Evolutionary conservation across 2,797 vertebrate genomes (phyloP).

Genomic region (Leptatherina wallacei): DNA sequence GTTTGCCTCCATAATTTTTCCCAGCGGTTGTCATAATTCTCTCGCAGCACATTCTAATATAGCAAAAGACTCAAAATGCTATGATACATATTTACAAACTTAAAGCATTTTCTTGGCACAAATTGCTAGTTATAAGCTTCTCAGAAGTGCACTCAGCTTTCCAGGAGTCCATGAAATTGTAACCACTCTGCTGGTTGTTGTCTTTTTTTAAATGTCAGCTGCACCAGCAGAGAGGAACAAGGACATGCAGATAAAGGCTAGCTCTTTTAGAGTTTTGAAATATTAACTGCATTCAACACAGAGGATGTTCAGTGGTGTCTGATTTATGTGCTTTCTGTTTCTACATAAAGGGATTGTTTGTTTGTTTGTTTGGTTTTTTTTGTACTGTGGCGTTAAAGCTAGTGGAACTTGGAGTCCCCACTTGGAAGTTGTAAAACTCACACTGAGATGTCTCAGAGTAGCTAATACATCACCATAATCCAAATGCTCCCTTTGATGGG

Average conservation of each 20-base stretch:
- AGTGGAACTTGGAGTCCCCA: conserved; percentile 40
- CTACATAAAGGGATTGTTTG: conserved; percentile 25
- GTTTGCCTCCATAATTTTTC: too few relatives aligned
- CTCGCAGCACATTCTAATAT: background rate
- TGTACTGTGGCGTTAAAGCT: conserved; percentile 38
- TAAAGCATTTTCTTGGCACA: conserved; percentile 7
- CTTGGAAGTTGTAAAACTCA: conserved; percentile 65
- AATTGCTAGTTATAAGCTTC: conserved; percentile 1
- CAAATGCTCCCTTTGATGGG: conserved; percentile 56
- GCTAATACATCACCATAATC: conserved; percentile 66
- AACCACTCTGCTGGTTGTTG: conserved; percentile 14
- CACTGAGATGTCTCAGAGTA: conserved; percentile 45
- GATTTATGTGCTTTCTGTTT: conserved; percentile 29
- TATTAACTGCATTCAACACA: conserved; percentile 31
- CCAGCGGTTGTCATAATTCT: background rate
- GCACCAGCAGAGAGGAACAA: conserved; percentile 4
- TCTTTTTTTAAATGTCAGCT: too few relatives aligned
- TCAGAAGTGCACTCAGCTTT: background rate
- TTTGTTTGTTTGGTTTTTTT: conserved; percentile 21
- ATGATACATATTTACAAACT: conserved; percentile 3
- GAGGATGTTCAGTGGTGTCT: conserved; percentile 32
- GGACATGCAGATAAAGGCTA: conserved; percentile 30
- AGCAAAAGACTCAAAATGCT: conserved; percentile 1
- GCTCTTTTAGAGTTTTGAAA: conserved; percentile 31
- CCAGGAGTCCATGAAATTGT: conserved; percentile 17